Conservation (phyloP, 2,888 invertebrate species). For the Hirtodrosophila histrioides region DNA sequence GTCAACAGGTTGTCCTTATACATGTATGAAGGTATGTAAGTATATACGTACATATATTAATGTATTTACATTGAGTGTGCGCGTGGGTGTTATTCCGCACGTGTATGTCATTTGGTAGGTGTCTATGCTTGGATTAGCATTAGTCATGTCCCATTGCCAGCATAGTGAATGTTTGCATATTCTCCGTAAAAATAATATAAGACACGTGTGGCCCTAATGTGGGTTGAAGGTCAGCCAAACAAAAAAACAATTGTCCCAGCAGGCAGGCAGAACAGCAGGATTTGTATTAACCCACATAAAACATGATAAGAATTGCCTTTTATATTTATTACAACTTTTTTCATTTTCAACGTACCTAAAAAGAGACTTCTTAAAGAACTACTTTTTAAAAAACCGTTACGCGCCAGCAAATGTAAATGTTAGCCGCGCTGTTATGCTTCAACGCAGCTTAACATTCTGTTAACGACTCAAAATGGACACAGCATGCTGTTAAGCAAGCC, state of each 20-base stretch:
- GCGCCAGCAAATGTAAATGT: neutral
- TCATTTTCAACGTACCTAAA: neutral
- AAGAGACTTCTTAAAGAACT: too few relatives aligned
- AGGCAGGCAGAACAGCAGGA: neutral
- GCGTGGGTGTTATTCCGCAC: conserved; percentile 37
- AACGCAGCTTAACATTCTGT: conserved; percentile 30
- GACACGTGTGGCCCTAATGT: conserved; percentile 34
- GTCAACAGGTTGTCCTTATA: conserved; percentile 69
- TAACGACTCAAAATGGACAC: conserved; percentile 1
- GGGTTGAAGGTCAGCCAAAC: conserved; percentile 48
- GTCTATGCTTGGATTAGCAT: conserved; percentile 36
- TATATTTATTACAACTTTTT: neutral
- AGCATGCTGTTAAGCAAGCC: conserved; percentile 27
- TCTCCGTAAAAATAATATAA: conserved; percentile 26
- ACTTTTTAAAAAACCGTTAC: neutral
- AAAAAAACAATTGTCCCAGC: conserved; percentile 12
- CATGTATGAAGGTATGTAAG: neutral
- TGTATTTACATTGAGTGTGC: conserved; percentile 41
- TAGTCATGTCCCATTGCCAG: conserved; percentile 45
- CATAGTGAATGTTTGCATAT: conserved; percentile 55
- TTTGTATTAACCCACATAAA: too few relatives aligned
- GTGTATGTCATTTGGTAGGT: conserved; percentile 31
- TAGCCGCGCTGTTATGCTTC: conserved; percentile 23
- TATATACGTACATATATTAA: conserved; percentile 11
- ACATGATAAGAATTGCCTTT: too few relatives aligned